Conservation (phyloP, 2,888 invertebrate genomes). For the Hirtodrosophila duncani region DNA sequence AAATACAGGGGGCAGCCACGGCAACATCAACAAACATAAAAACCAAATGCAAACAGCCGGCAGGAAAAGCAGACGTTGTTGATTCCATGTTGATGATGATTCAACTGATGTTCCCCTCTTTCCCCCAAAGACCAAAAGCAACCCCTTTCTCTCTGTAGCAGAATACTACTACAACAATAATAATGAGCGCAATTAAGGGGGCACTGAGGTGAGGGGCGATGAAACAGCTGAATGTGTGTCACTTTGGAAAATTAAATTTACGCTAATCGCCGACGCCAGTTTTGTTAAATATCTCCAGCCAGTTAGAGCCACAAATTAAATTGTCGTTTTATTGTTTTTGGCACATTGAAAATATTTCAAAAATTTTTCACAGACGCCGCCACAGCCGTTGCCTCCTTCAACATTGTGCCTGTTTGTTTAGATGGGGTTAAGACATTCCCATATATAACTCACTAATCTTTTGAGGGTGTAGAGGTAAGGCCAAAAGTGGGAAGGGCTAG, state of each 20-base stretch:
- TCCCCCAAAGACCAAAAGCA: slow-evolving; percentile 1
- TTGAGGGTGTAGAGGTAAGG: neutral
- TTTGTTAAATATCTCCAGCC: slow-evolving; percentile 17
- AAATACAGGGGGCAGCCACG: slow-evolving; percentile 14
- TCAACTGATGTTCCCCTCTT: slow-evolving; percentile 12
- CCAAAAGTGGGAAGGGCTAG: slow-evolving; percentile 1
- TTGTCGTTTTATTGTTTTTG: slow-evolving; percentile 66
- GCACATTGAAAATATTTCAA: slow-evolving; percentile 53
- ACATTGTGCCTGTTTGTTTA: slow-evolving; percentile 67
- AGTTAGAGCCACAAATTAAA: slow-evolving; percentile 68
- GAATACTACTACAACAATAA: slow-evolving; percentile 58
- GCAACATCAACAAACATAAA: slow-evolving; percentile 42
- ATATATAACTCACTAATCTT: slow-evolving; percentile 47
- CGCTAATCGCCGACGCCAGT: slow-evolving; percentile 46
- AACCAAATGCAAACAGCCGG: slow-evolving; percentile 59
- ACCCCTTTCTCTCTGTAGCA: slow-evolving; percentile 1
- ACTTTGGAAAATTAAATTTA: slow-evolving; percentile 66
- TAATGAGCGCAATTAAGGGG: slow-evolving; percentile 64
- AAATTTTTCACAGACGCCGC: slow-evolving; percentile 55
- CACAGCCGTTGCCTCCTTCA: slow-evolving; percentile 22
- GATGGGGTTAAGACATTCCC: slow-evolving; percentile 70
- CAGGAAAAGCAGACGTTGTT: slow-evolving; percentile 10
- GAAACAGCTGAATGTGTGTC: slow-evolving; percentile 66
- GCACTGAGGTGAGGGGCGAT: neutral
- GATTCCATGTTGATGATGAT: slow-evolving; percentile 12